Base-by-base conservation (phyloP, 2,888 invertebrate genomes). In the Xestia ashworthii region DNA sequence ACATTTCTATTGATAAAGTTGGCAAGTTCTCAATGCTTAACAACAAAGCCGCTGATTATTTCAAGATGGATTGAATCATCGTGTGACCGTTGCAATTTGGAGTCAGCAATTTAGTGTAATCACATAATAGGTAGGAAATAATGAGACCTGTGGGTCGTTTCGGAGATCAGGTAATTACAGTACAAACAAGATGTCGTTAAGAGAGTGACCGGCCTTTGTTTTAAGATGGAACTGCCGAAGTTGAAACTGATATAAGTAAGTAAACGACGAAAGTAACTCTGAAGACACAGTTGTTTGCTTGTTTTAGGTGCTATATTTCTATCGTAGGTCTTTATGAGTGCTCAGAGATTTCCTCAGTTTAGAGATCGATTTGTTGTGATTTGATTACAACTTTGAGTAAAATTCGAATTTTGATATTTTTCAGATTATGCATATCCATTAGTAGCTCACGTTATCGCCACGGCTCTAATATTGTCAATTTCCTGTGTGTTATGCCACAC, bases 1-100 rank as follows among this genome's bases (percentile, higher is more conserved):
- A 87, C 89, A 83, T 85, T 75, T 81, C 81, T 86, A 81, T 80
- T 76, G 74, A 78, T 76, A 83, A 65, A 55, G 58, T 74, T 89
- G 87, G 80, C 83, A 46, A 73, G 64, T 62, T 81, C 50, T 85
- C 82, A 83, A 85, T 19, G 6, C 0, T 69, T 16, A 55, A 48
- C 22, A 76, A 75, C 62, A 78, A 79, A 78, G 64, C 41, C 12
- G 3, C 62, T 75, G 62, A 76, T 82, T 88, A 82, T 84, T 78
- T 80, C 65, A 74, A 81, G 69, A 80, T 77, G 72, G 71, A 70
- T 80, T 75, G 80, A 84, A 75, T 88, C 80, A 84, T 82, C 71
- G 80, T 81, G 71, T 74, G 70, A 76, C 78, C 53, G 6, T 48
- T 73, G 73, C 74, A 78, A 82, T 82, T 89, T 85, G 53, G 64